Base-by-base conservation (phyloP, 2,113 vertebrate genomes). In the Grallaria varia region DNA sequence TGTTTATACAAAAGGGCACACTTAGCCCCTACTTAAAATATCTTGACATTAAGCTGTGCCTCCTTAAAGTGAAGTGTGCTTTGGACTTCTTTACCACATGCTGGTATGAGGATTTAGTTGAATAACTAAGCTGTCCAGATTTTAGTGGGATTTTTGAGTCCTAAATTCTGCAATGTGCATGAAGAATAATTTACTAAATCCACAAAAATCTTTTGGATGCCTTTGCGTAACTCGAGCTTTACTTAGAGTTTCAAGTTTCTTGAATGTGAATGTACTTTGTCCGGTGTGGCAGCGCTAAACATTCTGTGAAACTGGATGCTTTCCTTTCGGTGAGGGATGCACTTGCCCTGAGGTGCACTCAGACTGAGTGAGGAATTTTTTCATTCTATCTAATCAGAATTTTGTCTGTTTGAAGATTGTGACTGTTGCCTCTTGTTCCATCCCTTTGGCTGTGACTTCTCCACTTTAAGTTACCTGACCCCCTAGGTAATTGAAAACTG, bases 71-170 rank as follows among this genome's bases (percentile, higher is more conserved):
- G 24, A 60, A 89, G 31, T 1, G 3, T 84, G 58, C 59, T 91
- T 91, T 81, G 75, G 44, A 66, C 91, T 91, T 87, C 39, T 72
- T 87, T 73, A 93, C 91, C 94, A 90, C 95, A 93, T 94, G 79
- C 93, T 72, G 66, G 11, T 63, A 33, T 27, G 28, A 93, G 75
- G 89, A 95, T 95, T 96, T 94, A 84, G 71, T 92, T 93, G 69
- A 93, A 84, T 95, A 93, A 90, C 66, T 94, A 74, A 93, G 83
- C 85, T 95, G 89, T 89, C 76, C 63, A 82, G 44, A 87, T 67
- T 95, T 88, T 81, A 82, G 85, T 28, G 39, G 66, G 68, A 82
- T 75, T 96, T 95, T 77, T 84, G 35, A 35, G 69, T 73, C 76
- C 82, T 93, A 69, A 89, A 90, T 95, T 76, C 87, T 87, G 35